phyloP scores from a whole-genome alignment of 1,140 invertebrate species.

The Helicoverpa zea region DNA sequence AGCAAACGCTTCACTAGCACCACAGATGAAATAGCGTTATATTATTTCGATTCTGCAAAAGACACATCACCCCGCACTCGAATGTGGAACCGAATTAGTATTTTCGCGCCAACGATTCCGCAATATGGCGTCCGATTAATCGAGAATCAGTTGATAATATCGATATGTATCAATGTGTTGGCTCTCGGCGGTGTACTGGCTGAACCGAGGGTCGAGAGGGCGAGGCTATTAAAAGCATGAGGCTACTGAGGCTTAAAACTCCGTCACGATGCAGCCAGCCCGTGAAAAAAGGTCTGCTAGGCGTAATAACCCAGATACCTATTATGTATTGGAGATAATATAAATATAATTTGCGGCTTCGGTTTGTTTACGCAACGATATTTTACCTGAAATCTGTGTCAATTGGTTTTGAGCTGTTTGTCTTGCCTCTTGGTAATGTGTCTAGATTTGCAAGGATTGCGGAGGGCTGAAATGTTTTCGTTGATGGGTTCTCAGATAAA shows the following conservation, averaged over 20 bases:
- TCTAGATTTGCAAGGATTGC: conserved; percentile 11
- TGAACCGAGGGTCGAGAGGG: conserved; percentile 46
- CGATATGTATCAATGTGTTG: conserved; percentile 47
- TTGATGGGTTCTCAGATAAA: neutral
- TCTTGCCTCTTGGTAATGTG: conserved; percentile 1
- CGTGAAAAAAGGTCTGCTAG: conserved; percentile 66
- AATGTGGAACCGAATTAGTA: conserved; percentile 5
- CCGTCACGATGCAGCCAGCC: conserved; percentile 56
- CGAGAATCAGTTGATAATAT: conserved; percentile 13
- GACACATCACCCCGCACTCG: conserved; percentile 9
- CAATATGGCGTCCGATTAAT: conserved; percentile 29
- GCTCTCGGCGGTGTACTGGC: conserved; percentile 60
- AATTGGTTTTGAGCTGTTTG: too few species aligned
- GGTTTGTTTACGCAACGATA: conserved; percentile 24
- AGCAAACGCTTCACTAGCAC: neutral
- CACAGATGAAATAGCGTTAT: conserved; percentile 10
- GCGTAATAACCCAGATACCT: conserved; percentile 67
- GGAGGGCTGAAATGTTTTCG: neutral
- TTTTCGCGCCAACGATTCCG: conserved; percentile 27
- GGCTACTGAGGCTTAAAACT: conserved; percentile 63
- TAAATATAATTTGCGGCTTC: conserved; percentile 25
- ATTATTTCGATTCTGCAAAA: neutral
- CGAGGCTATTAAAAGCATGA: conserved; percentile 68
- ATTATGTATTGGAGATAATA: conserved; percentile 30
- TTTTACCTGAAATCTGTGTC: conserved; percentile 6